Base-by-base conservation (phyloP, 2,888 invertebrate species). In the Strigamia maritima region DNA sequence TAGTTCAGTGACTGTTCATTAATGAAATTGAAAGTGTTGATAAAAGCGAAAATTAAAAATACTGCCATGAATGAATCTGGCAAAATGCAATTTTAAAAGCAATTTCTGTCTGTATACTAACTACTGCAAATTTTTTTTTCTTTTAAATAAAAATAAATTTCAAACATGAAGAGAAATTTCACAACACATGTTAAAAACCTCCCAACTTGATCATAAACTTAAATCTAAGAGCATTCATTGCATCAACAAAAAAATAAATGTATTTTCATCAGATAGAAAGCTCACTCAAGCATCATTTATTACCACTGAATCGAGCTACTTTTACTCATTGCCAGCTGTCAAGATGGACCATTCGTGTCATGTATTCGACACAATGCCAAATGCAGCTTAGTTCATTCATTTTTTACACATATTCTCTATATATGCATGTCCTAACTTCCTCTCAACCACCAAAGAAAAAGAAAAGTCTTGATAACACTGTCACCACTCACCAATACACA, bases 211-310 rank as follows among this genome's bases (percentile, higher is more conserved):
- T n/a, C 24, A 26, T 65, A 65, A 65, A 26, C 24, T 24, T 65
- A 26, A 65, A 65, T 49, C 40, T 10, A 44, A 44, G 12, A 44
- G 10, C 40, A 44, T 44, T 44, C 40, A 3, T 12, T 44, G 4
- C 14, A 10, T 16, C 16, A 60, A 60, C 7, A 60, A 10, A 60
- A 60, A 60, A 65, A 65, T 8, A 65, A 65, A 24, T 26, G 26
- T 26, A 26, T 65, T 65, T 65, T 65, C 65, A 65, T 65, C 65
- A 65, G 65, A 65, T 65, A 65, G 65, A 65, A 65, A 65, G 65
- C 65, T 65, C 65, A 24, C 24, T 65, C 26, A 28, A 28, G 24
- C 26, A 7, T 24, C 26, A 10, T 26, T 26, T 26, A 28, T 65
- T 65, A 24, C 19, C 65, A 65, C 26, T 65, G 65, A 65, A 65